Evolutionary conservation across 2,888 invertebrate genomes (phyloP).

Genomic region (Pedicia rivosa): DNA sequence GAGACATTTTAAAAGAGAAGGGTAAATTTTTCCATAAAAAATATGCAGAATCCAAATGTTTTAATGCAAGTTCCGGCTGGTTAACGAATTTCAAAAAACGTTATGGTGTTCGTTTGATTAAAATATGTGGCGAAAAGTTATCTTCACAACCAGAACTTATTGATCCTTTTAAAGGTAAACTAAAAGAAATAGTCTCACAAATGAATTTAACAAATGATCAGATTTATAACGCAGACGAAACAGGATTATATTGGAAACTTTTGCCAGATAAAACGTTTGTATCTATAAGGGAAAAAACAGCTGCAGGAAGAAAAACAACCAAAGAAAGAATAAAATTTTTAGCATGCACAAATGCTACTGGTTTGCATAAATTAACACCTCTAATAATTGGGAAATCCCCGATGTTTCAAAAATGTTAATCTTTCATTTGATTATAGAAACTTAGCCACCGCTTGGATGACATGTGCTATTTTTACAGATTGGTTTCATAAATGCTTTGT

Average conservation of each 20-base stretch:
- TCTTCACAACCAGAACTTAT: neutral
- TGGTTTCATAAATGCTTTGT: constrained; percentile 13
- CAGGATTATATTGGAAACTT: constrained; percentile 12
- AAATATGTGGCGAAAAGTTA: neutral
- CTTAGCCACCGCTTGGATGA: constrained; percentile 11
- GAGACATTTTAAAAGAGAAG: constrained; percentile 8
- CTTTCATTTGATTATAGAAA: constrained; percentile 10
- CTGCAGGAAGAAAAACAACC: constrained; percentile 6
- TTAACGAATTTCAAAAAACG: constrained; percentile 6
- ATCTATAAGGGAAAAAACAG: constrained; percentile 1
- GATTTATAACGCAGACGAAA: constrained; percentile 12
- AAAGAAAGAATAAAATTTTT: constrained; percentile 13
- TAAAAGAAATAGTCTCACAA: constrained; percentile 4
- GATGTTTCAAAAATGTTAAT: constrained; percentile 10
- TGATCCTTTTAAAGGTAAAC: constrained; percentile 6
- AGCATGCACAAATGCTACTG: constrained; percentile 13
- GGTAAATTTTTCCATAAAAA: constrained; percentile 10
- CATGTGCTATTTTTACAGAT: constrained; percentile 11
- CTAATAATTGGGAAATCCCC: constrained; percentile 13
- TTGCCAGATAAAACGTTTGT: constrained; percentile 10
- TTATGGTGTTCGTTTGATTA: constrained; percentile 1
- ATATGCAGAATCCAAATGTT: neutral
- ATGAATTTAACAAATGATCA: constrained; percentile 7
- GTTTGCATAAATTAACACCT: constrained; percentile 13
- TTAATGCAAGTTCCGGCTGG: constrained; percentile 6